Conservation (phyloP, 2,888 invertebrate genomes). For the Archips crataeganus region DNA sequence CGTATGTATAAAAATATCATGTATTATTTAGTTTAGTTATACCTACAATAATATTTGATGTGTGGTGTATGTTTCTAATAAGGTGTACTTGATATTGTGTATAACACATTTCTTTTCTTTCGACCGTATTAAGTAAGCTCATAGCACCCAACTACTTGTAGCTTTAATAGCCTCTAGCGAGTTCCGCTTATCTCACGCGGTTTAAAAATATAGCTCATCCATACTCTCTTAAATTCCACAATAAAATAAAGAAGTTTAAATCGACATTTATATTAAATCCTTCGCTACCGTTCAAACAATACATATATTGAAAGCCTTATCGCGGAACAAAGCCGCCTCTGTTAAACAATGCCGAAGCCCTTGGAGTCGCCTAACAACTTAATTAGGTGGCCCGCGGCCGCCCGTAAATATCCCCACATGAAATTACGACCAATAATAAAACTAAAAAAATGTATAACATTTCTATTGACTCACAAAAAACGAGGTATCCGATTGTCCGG, state of each 20-base stretch:
- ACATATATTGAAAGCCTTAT: slow-evolving; percentile 69
- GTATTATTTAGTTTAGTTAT: too few relatives aligned
- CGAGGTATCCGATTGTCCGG: slow-evolving; percentile 79
- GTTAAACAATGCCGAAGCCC: slow-evolving; percentile 79
- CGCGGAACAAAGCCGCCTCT: slow-evolving; percentile 69
- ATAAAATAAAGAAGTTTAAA: slow-evolving; percentile 44
- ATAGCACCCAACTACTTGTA: not conserved
- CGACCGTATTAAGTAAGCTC: not conserved
- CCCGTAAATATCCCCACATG: slow-evolving; percentile 83
- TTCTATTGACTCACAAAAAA: slow-evolving; percentile 84
- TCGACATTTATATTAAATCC: slow-evolving; percentile 50
- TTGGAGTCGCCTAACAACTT: slow-evolving; percentile 81
- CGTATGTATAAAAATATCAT: too few relatives aligned
- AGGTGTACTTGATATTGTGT: too few relatives aligned
- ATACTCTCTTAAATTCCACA: slow-evolving; percentile 3
- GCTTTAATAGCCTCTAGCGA: slow-evolving; percentile 1
- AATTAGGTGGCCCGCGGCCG: slow-evolving; percentile 83
- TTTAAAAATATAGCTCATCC: slow-evolving; percentile 13
- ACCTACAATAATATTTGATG: too few relatives aligned
- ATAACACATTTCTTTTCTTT: too few relatives aligned
- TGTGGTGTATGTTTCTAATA: too few relatives aligned
- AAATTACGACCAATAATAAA: slow-evolving; percentile 85
- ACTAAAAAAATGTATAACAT: slow-evolving; percentile 84
- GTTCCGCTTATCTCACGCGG: not conserved
- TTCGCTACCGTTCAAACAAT: slow-evolving; percentile 76